Evolutionary conservation across 1,140 invertebrate genomes (phyloP), one percentile per base, ranked within the genome.

Genomic region (Helicoverpa armigera): DNA sequence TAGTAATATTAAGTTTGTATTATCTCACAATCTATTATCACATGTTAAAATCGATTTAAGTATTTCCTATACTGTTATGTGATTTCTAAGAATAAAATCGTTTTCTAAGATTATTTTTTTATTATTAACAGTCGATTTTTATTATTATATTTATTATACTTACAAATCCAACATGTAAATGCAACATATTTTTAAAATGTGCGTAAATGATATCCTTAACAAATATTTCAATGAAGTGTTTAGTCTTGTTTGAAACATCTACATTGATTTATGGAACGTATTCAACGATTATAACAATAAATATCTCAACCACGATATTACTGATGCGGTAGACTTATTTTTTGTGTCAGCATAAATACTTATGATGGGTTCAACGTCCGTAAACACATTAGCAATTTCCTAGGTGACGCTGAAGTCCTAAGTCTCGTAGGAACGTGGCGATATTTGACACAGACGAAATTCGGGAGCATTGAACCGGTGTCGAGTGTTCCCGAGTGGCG

Each of bases 401-500:
- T 43, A 5, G 29, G 48, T 23, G 58, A 48, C 43, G 65, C 16
- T 23, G 18, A 51, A 58, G 9, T 60, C 2, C 54, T 18, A 11
- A 14, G 18, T 51, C 56, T 61, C 54, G 35, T 60, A 75, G 73
- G 61, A 50, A 75, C 35, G 54, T 16, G n/a, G 50, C 35, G 43
- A 65, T 35, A 69, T 54, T 23, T 16, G 76, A 58, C 51, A n/a
- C 53, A 69, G 16, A 79, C 56, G 35, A 65, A 78, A 81, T 82
- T 80, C 79, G 90, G 75, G 91, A 88, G 86, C 92, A 87, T 88
- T 89, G 92, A 92, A 90, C 92, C 81, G 70, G 65, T 80, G 65
- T 60, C 70, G 79, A 48, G 53, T 74, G 51, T 43, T 31, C 54
- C 56, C 74, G 72, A 10, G 72, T 73, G 61, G 79, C 53, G 79